phyloP scores from a whole-genome alignment of 1,140 invertebrate species.

The Macrobrachium rosenbergii region DNA sequence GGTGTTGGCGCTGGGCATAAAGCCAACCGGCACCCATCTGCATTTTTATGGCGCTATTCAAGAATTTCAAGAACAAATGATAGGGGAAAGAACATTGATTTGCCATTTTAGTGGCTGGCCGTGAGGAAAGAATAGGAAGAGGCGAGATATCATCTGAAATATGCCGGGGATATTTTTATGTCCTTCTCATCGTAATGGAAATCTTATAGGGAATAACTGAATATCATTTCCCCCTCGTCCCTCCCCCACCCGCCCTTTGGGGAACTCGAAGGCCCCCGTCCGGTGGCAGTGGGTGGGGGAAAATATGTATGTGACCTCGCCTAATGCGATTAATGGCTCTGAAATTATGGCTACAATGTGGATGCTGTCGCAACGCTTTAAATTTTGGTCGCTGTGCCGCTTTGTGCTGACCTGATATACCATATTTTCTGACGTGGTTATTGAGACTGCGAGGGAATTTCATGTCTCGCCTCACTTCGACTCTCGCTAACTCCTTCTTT shows the following conservation, averaged over 20 bases:
- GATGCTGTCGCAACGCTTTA: constrained; percentile 42
- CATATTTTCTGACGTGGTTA: constrained; percentile 46
- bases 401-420: constrained; percentile 50
- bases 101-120: constrained; percentile 26
- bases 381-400: constrained; percentile 21
- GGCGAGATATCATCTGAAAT: constrained; percentile 55
- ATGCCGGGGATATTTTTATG: constrained; percentile 51
- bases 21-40: constrained; percentile 42
- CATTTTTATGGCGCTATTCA: constrained; percentile 41
- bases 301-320: constrained; percentile 49
- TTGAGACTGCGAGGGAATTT: constrained; percentile 35
- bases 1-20: neutral
- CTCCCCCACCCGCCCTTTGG: neutral
- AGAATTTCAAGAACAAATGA: constrained; percentile 54
- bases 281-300: neutral
- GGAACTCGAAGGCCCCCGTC: too few species aligned
- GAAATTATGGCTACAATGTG: constrained; percentile 59
- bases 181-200: constrained; percentile 52
- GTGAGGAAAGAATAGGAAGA: constrained; percentile 1
- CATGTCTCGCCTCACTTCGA: neutral
- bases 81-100: constrained; percentile 46
- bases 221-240: constrained; percentile 34
- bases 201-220: constrained; percentile 58
- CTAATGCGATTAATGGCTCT: constrained; percentile 58
- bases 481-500: neutral